phyloP scores from a whole-genome alignment of 1,140 invertebrate species.

The Wiebesia pumilae region DNA sequence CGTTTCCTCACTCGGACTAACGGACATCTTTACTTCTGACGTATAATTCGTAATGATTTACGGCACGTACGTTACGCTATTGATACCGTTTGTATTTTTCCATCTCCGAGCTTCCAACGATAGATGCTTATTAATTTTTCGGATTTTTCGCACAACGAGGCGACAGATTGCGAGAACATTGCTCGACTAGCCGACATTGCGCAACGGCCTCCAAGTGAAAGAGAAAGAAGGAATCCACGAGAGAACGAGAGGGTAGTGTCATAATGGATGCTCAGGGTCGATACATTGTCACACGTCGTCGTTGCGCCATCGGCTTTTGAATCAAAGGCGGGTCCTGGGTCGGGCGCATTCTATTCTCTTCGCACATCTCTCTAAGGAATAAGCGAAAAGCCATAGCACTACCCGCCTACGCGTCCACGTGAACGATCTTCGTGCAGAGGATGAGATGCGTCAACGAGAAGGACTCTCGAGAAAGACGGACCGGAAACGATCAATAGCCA shows the following conservation, averaged over 20 bases:
- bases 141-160: not conserved
- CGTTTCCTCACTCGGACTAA: not conserved
- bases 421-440: slow-evolving; percentile 18
- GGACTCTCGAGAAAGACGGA: not conserved
- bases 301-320: slow-evolving; percentile 34
- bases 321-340: slow-evolving; percentile 40
- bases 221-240: slow-evolving; percentile 40
- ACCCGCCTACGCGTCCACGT: slow-evolving; percentile 42
- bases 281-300: slow-evolving; percentile 45
- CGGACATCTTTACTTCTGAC: not conserved
- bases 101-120: not conserved
- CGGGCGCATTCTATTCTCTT: slow-evolving; percentile 49
- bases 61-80: not conserved
- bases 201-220: slow-evolving; percentile 24
- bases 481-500: slow-evolving; percentile 8
- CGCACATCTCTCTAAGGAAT: not conserved
- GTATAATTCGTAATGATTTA: not conserved
- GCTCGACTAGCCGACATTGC: not conserved
- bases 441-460: slow-evolving; percentile 18
- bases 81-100: not conserved
- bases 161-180: not conserved
- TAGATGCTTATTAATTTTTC: not conserved
- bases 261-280: slow-evolving; percentile 50
- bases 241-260: slow-evolving; percentile 43
- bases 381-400: slow-evolving; percentile 42